Evolutionary conservation across 2,888 invertebrate genomes (phyloP).

Genomic region (Ormyrus rosae): DNA sequence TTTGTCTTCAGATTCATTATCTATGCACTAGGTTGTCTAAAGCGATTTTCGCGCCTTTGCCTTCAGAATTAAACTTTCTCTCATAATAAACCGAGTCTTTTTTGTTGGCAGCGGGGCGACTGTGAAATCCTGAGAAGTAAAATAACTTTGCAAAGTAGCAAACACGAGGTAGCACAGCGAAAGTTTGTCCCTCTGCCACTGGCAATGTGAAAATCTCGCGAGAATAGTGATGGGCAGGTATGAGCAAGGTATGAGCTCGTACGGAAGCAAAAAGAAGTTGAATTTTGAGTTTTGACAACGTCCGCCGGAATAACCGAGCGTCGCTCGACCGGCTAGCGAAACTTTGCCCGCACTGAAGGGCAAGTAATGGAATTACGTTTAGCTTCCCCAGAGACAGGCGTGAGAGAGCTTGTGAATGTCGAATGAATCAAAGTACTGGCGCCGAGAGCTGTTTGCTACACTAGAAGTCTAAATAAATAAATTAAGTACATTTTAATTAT

Average conservation of each 20-base stretch:
- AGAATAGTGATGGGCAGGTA: constrained; percentile 32
- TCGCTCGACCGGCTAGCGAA: no score
- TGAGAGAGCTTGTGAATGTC: no score
- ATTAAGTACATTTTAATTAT: background rate
- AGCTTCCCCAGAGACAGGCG: background rate
- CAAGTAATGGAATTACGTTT: constrained; percentile 35
- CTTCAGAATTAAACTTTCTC: no score
- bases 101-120: background rate
- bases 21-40: no score
- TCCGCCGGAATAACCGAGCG: constrained; percentile 7
- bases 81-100: background rate
- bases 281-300: constrained; percentile 40
- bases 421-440: no score
- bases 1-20: constrained; percentile 19
- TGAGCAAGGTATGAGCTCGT: background rate
- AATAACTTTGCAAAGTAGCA: constrained; percentile 63
- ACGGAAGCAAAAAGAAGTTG: constrained; percentile 20
- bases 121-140: constrained; percentile 58
- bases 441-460: no score
- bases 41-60: no score
- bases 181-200: constrained; percentile 59
- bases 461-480: background rate
- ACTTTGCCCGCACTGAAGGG: background rate
- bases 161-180: constrained; percentile 57
- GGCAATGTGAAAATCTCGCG: constrained; percentile 47